These are phyloP conservation scores for Zoanthus gigantus DNA, from an alignment of 92 coral and sea anemone species.

Conservation along the genomic window DNA sequence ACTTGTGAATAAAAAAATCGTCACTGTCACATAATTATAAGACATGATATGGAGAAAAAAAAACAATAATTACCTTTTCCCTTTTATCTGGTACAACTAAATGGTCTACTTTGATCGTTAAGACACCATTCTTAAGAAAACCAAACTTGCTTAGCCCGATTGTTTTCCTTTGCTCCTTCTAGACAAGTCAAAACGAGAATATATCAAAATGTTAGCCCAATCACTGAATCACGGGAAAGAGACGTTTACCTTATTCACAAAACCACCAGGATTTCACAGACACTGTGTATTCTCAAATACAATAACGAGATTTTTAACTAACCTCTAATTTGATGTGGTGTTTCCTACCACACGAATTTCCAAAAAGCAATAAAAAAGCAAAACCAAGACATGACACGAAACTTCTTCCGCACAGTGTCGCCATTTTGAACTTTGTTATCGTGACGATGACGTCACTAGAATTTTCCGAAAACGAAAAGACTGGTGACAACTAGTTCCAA, in stretches of 20 bases:
- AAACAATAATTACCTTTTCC: slow-evolving; percentile 7
- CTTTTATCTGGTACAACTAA: slow-evolving; percentile 47
- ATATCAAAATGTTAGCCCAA: slow-evolving; percentile 3
- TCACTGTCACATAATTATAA: neutral
- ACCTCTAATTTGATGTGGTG: slow-evolving; percentile 62
- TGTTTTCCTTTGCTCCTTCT: slow-evolving; percentile 82
- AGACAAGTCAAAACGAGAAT: slow-evolving; percentile 24
- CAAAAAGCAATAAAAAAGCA: slow-evolving; percentile 48
- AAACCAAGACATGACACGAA: slow-evolving; percentile 31
- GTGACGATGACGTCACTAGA: slow-evolving; percentile 68
- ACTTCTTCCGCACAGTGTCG: slow-evolving; percentile 53
- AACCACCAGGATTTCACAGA: neutral
- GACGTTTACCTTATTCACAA: neutral
- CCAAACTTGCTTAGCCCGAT: slow-evolving; percentile 90
- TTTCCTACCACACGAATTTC: slow-evolving; percentile 30
- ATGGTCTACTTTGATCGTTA: slow-evolving; percentile 68
- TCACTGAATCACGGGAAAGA: neutral
- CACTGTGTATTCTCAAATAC: neutral
- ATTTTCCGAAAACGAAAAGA: neutral
- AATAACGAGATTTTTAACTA: neutral
- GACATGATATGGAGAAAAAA: neutral
- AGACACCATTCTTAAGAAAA: slow-evolving; percentile 77
- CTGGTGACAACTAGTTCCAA: slow-evolving; percentile 24
- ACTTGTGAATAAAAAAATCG: neutral
- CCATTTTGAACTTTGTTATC: slow-evolving; percentile 70